Conservation (phyloP, 2,113 vertebrate genomes). For the Odobenus rosmarus region DNA sequence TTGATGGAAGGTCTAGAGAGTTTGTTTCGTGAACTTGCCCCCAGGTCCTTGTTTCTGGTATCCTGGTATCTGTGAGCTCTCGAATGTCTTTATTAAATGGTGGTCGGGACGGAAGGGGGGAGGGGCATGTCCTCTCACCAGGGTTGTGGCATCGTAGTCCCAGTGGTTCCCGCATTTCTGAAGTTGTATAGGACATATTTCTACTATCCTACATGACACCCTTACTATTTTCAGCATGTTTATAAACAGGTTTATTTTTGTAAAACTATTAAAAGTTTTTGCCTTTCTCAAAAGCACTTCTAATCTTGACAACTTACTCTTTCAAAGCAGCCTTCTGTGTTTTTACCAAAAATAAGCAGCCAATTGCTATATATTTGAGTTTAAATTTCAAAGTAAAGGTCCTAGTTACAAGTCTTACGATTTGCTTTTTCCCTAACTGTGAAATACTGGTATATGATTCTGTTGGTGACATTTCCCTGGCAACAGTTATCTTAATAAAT, state of each 20-base stretch:
- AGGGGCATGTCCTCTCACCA: neutral
- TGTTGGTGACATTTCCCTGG: constrained; percentile 4
- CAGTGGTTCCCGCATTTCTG: neutral
- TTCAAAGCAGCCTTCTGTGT: constrained; percentile 40
- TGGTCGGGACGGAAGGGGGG: neutral
- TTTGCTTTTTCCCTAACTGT: neutral
- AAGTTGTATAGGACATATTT: constrained; percentile 37
- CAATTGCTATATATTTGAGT: constrained; percentile 32
- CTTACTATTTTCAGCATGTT: constrained; percentile 54
- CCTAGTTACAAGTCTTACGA: neutral
- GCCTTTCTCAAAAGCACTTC: constrained; percentile 65
- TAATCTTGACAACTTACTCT: constrained; percentile 55
- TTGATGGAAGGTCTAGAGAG: constrained; percentile 2
- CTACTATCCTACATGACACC: neutral
- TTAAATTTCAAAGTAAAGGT: constrained; percentile 54
- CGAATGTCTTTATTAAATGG: neutral
- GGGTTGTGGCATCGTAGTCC: neutral
- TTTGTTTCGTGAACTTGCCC: neutral
- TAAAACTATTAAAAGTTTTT: constrained; percentile 70
- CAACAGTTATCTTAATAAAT: neutral
- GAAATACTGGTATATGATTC: constrained; percentile 29
- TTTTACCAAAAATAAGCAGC: constrained; percentile 58
- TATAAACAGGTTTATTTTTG: constrained; percentile 70
- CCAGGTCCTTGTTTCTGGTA: constrained; percentile 24
- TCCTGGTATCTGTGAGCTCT: neutral